A percentile compares a stretch with the other conserved stretches of the same genome.
These are phyloP conservation scores for Lepidochitona cinerea DNA, from an alignment of 2,888 invertebrate species.

Conservation along the genomic window DNA sequence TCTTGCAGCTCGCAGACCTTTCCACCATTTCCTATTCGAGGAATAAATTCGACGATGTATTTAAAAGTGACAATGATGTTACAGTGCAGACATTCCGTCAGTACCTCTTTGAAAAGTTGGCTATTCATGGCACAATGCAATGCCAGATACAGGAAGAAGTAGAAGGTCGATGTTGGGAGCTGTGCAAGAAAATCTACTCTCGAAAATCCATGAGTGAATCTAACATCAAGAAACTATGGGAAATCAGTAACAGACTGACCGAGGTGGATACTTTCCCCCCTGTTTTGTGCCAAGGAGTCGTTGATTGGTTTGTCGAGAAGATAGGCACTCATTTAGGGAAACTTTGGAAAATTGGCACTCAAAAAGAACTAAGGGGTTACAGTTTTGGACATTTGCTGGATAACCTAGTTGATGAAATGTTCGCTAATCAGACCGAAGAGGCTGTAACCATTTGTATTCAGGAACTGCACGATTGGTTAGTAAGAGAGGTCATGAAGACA, in stretches of 20 bases:
- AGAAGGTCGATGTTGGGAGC: constrained; percentile 12
- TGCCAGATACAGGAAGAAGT: constrained; percentile 10
- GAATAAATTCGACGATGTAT: constrained; percentile 5
- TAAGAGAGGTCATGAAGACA: constrained; percentile 29
- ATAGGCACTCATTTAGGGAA: constrained; percentile 9
- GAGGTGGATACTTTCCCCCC: constrained; percentile 30
- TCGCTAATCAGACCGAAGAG: constrained; percentile 7
- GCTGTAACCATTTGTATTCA: constrained; percentile 16
- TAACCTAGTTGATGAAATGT: constrained; percentile 10
- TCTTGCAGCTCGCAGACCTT: background rate
- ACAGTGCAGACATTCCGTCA: constrained; percentile 15
- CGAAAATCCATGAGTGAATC: constrained; percentile 10
- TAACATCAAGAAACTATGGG: constrained; percentile 23
- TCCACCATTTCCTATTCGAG: background rate
- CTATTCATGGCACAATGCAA: background rate
- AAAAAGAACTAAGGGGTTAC: background rate
- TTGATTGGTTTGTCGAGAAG: constrained; percentile 28
- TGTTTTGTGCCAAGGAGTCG: constrained; percentile 16
- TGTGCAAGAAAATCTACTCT: constrained; percentile 5
- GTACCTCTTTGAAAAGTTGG: constrained; percentile 9
- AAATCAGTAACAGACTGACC: constrained; percentile 28
- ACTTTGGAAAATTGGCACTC: background rate
- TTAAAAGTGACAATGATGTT: background rate
- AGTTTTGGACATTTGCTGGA: constrained; percentile 5
- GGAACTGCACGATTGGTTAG: constrained; percentile 32